Evolutionary conservation across 1,140 invertebrate species (phyloP), one percentile per base, ranked within the genome.

Genomic region (Patella vulgata): DNA sequence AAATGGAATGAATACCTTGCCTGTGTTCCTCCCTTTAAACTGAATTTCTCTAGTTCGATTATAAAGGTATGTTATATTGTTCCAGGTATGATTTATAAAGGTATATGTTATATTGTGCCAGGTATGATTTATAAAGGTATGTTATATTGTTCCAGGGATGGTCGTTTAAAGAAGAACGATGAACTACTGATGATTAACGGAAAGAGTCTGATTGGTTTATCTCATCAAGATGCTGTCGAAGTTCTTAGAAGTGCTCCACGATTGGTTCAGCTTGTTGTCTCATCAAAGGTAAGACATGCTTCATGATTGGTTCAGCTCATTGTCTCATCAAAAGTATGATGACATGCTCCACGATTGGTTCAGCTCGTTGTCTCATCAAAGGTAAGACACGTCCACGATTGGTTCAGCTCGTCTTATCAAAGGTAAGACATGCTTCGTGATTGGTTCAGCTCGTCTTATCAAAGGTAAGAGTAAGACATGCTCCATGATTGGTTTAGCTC

Each of bases 141-240:
- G n/a, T n/a, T n/a, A n/a, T n/a, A n/a, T n/a, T n/a, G n/a, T n/a
- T n/a, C n/a, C n/a, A 92, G 92, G 81, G 92, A 94, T 78, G 92
- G 92, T 0, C 87, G 91, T 59, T 85, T 95, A 59, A 87, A 90
- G 69, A 86, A 92, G 46, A 91, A 91, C 6, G 93, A 95, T 83
- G 92, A 95, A 85, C 90, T 95, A 58, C 88, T 94, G 17, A 92
- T 93, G 81, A 92, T 94, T 9, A 94, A 94, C 80, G 92, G 92
- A 1, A 89, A 89, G 74, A 88, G 92, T 63, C 84, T 95, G 59
- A 87, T 91, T 50, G 92, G 91, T 0, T 84, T 94, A 56, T 88
- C 89, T 12, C 90, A 93, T 85, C 83, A 89, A 1, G 92, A 93
- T 84, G 92, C 91, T 1, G 88, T 89, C 59, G 88, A 90, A 74